A percentile compares a stretch with the other conserved stretches of the same genome.
Evolutionary conservation across 2,113 vertebrate genomes (phyloP).

Genomic region (Microcebus murinus): DNA sequence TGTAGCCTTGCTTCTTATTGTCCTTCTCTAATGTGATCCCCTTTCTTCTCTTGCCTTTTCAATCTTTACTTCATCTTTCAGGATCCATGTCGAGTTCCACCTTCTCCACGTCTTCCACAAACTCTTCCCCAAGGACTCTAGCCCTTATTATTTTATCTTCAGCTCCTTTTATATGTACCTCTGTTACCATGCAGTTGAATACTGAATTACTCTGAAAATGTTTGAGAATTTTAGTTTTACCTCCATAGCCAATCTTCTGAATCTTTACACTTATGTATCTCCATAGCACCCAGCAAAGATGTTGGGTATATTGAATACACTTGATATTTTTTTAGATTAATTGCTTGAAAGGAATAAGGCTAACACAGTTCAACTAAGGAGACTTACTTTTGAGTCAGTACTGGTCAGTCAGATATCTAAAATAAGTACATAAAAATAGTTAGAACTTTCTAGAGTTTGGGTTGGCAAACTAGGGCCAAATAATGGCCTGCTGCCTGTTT

Average conservation of each 20-base stretch:
- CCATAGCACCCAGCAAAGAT: not conserved
- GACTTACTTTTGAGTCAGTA: not conserved
- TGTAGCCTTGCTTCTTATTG: conserved; percentile 19
- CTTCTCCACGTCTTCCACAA: not conserved
- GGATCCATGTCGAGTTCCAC: not conserved
- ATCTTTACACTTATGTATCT: not conserved
- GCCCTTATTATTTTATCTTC: not conserved
- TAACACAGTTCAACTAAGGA: not conserved
- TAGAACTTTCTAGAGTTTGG: conserved; percentile 26
- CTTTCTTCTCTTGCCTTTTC: not conserved
- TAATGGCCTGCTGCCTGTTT: not conserved
- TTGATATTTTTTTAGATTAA: conserved; percentile 14
- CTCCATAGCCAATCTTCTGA: not conserved
- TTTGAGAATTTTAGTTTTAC: conserved; percentile 41
- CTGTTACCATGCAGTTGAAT: not conserved
- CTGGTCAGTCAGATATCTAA: not conserved
- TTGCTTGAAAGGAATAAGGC: not conserved
- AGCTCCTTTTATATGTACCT: not conserved
- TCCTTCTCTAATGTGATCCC: not conserved
- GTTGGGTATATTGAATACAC: not conserved
- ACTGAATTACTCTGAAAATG: conserved; percentile 24
- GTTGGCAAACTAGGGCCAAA: not conserved
- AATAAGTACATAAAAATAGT: not conserved
- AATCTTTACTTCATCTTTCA: not conserved
- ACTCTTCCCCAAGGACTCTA: not conserved